A percentile compares a stretch with the other conserved stretches of the same genome.
Conservation (phyloP, 2,888 invertebrate genomes). For the Amphipyra berbera region DNA sequence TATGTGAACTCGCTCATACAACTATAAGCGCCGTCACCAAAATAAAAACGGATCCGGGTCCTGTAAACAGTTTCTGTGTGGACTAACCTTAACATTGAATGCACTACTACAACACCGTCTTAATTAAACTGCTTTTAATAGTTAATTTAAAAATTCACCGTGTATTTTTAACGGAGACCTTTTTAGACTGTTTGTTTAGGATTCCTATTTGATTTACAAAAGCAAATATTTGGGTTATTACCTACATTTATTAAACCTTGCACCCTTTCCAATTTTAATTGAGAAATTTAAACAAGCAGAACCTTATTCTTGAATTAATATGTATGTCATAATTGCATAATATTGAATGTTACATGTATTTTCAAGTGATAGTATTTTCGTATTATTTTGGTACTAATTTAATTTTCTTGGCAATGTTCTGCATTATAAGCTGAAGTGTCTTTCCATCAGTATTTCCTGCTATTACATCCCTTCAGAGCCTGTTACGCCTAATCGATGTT, state of each 20-base stretch:
- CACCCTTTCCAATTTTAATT: constrained; percentile 46
- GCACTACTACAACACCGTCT: too few species aligned
- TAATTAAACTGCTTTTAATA: constrained; percentile 16
- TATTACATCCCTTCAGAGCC: constrained; percentile 1
- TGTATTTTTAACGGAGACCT: constrained; percentile 41
- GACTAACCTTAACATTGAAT: too few species aligned
- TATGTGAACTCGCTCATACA: too few species aligned
- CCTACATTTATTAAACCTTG: constrained; percentile 30
- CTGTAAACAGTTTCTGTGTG: too few species aligned
- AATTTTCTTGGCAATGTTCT: neutral
- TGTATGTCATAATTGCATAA: constrained; percentile 11
- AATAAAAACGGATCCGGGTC: too few species aligned
- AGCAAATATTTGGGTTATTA: constrained; percentile 52
- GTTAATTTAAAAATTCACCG: constrained; percentile 43
- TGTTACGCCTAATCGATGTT: constrained; percentile 23
- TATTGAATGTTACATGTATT: neutral
- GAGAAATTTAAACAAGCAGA: constrained; percentile 34
- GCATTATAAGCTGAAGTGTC: neutral
- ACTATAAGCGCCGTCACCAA: too few species aligned
- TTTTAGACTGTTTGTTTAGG: constrained; percentile 57
- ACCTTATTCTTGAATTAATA: constrained; percentile 2
- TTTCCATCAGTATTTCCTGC: neutral
- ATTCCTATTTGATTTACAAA: constrained; percentile 48
- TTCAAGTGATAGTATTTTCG: neutral
- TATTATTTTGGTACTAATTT: neutral